A percentile compares a stretch with the other conserved stretches of the same genome.
These are phyloP conservation scores for Nothobranchius kuhntae DNA, from an alignment of 2,113 vertebrate species.

Conservation along the genomic window DNA sequence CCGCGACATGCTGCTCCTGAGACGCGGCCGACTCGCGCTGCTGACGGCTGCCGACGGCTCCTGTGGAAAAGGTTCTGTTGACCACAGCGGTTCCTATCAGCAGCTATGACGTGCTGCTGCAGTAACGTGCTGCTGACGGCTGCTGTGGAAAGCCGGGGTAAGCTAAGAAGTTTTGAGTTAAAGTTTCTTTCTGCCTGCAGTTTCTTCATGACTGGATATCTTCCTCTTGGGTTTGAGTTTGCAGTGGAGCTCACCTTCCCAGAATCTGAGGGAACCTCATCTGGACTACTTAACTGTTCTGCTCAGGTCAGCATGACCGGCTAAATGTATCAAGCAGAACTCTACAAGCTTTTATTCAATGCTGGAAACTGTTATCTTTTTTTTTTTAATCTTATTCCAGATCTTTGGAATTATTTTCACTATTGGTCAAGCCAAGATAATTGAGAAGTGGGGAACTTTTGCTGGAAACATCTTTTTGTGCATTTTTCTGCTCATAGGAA, in stretches of 20 bases:
- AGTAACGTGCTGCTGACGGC: too few relatives aligned
- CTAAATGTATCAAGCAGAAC: neutral
- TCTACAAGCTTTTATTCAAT: neutral
- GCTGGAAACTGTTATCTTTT: neutral
- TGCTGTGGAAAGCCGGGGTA: too few relatives aligned
- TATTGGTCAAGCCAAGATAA: constrained; percentile 88
- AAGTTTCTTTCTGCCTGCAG: constrained; percentile 65
- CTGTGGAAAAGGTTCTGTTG: too few relatives aligned
- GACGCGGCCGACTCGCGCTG: too few relatives aligned
- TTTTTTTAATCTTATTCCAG: constrained; percentile 70
- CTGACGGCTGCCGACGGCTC: too few relatives aligned
- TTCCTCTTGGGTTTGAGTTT: constrained; percentile 95
- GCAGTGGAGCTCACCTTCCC: constrained; percentile 94
- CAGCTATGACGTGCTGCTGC: too few relatives aligned
- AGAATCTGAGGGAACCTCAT: constrained; percentile 94
- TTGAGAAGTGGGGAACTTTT: constrained; percentile 82
- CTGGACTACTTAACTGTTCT: constrained; percentile 92
- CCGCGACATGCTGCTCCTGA: too few relatives aligned
- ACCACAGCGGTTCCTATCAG: too few relatives aligned
- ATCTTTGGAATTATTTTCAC: constrained; percentile 96
- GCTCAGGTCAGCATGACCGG: constrained; percentile 82
- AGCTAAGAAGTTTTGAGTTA: neutral
- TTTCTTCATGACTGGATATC: constrained; percentile 97
- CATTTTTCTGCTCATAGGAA: constrained; percentile 85
- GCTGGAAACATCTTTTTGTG: constrained; percentile 90